These are phyloP conservation scores for Climacteris rufus DNA, from an alignment of 2,113 vertebrate species.

Conservation along the genomic window DNA sequence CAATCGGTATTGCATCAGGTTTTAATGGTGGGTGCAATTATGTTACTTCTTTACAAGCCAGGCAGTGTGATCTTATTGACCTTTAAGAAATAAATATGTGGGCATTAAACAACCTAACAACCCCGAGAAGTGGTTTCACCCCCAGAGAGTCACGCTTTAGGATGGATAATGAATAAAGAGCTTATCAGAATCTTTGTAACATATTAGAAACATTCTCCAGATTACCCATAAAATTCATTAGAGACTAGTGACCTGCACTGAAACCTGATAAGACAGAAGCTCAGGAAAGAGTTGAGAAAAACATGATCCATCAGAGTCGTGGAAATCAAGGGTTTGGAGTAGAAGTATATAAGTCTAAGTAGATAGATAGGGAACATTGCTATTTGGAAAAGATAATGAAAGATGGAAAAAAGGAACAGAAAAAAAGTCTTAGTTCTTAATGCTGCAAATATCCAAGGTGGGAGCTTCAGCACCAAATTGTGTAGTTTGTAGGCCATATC, in stretches of 20 bases:
- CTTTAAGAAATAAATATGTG: not conserved
- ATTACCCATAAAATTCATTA: conserved; percentile 50
- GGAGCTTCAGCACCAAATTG: not conserved
- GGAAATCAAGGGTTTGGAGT: not conserved
- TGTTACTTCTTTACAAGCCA: not conserved
- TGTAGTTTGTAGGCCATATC: not conserved
- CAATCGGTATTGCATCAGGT: not conserved
- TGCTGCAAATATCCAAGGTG: not conserved
- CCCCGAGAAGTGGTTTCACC: not conserved
- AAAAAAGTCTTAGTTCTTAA: not conserved
- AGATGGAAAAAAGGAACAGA: not conserved
- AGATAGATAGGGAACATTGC: not conserved
- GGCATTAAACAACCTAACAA: not conserved
- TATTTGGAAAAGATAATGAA: not conserved
- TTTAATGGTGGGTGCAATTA: not conserved
- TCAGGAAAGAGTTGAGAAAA: conserved; percentile 6
- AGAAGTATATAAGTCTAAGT: not conserved
- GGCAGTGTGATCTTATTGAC: not conserved
- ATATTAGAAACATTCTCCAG: conserved; percentile 45
- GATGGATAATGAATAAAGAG: not conserved
- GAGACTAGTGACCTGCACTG: not conserved
- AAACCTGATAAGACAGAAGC: conserved; percentile 31
- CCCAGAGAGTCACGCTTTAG: not conserved
- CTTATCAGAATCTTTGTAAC: conserved; percentile 34
- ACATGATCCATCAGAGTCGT: not conserved